A percentile compares a stretch with the other conserved stretches of the same genome.
These are phyloP conservation scores for Zootoca vivipara DNA, from an alignment of 2,113 vertebrate species.

Conservation along the genomic window DNA sequence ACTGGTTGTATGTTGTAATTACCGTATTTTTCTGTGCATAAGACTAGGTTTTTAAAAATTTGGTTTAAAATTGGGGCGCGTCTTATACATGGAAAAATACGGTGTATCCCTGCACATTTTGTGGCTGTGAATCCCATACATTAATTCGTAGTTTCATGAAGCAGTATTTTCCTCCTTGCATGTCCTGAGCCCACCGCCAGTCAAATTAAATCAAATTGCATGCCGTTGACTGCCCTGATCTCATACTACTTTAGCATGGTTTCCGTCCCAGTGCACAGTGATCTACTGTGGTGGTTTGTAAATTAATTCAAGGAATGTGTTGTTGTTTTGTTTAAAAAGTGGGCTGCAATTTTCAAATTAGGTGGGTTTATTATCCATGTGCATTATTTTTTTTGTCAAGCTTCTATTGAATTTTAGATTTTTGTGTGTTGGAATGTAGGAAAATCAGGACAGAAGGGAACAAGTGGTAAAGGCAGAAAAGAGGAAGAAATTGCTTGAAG, in stretches of 20 bases:
- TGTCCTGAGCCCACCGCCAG: not conserved
- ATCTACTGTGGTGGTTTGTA: not conserved
- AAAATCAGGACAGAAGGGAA: slow-evolving; percentile 87
- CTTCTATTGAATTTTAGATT: slow-evolving; percentile 24
- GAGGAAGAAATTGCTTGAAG: slow-evolving; percentile 86
- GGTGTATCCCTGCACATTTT: not conserved
- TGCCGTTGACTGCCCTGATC: no score
- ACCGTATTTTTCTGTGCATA: no score
- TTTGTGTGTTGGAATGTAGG: slow-evolving; percentile 71
- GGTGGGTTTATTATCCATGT: slow-evolving; percentile 15
- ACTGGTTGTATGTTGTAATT: not conserved
- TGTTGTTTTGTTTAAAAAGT: not conserved
- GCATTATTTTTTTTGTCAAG: not conserved
- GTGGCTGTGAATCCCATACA: not conserved
- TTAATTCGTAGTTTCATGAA: not conserved
- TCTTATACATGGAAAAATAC: no score
- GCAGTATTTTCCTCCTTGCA: not conserved
- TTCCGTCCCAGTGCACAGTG: not conserved
- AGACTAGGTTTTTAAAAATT: no score
- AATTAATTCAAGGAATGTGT: not conserved
- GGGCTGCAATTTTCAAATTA: slow-evolving; percentile 1
- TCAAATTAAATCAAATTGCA: not conserved
- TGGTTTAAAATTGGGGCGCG: no score
- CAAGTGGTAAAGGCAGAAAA: slow-evolving; percentile 85
- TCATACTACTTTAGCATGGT: not conserved